Conservation (phyloP, 2,888 invertebrate genomes). For the Conomelus anceps region DNA sequence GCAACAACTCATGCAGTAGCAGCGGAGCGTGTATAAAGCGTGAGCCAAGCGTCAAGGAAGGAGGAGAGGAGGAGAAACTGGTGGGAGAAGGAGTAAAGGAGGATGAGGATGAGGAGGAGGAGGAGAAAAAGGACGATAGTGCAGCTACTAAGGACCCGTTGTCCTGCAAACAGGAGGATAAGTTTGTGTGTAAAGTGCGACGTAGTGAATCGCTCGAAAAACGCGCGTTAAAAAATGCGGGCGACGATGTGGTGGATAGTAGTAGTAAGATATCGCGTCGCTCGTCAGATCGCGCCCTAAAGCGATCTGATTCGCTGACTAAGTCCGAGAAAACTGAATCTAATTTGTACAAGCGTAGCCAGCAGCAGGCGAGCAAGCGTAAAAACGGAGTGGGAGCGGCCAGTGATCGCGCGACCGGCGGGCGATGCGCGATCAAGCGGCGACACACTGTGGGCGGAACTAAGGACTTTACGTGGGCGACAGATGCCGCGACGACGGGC, state of each 20-base stretch:
- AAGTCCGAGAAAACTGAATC: slow-evolving; percentile 72
- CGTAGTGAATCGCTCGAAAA: slow-evolving; percentile 37
- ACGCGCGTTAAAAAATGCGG: slow-evolving; percentile 26
- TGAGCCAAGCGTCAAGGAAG: not conserved
- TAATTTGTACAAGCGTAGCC: slow-evolving; percentile 65
- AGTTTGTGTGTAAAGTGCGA: slow-evolving; percentile 29
- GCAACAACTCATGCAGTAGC: not conserved
- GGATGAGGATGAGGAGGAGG: slow-evolving; percentile 9
- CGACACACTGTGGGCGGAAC: slow-evolving; percentile 89
- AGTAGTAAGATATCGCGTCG: not conserved
- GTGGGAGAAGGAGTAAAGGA: slow-evolving; percentile 1
- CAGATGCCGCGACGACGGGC: too few species aligned
- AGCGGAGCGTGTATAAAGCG: not conserved
- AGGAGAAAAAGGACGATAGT: slow-evolving; percentile 23
- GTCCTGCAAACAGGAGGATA: slow-evolving; percentile 24
- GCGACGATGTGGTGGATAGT: not conserved
- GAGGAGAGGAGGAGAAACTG: not conserved
- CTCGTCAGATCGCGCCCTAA: slow-evolving; percentile 41
- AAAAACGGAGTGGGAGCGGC: slow-evolving; percentile 59
- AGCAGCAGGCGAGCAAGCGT: slow-evolving; percentile 49
- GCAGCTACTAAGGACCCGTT: not conserved
- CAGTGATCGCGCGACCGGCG: slow-evolving; percentile 79
- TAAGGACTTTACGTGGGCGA: slow-evolving; percentile 59
- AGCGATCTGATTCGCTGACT: slow-evolving; percentile 57
- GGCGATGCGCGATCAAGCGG: slow-evolving; percentile 69